Conservation (phyloP, 2,888 invertebrate species). For the Tiliacea citrago region DNA sequence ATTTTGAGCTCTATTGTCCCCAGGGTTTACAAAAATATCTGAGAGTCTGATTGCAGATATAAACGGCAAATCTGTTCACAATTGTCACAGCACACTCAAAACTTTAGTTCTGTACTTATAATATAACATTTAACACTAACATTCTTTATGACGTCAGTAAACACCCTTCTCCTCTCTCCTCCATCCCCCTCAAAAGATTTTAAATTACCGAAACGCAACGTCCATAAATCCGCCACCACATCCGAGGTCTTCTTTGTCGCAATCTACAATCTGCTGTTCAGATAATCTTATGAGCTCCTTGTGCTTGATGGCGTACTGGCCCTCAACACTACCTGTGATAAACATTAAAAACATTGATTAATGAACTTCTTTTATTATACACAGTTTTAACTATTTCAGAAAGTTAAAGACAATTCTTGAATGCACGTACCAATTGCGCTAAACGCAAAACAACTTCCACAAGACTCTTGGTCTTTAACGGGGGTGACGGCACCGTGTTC, state of each 20-base stretch:
- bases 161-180: not conserved
- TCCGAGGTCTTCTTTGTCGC: rapidly evolving
- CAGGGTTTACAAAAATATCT: not conserved
- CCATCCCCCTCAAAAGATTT: not conserved
- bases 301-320: constrained; percentile 42
- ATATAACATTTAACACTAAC: not conserved
- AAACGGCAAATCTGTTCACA: not conserved
- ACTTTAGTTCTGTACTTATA: too few relatives aligned
- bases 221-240: not conserved
- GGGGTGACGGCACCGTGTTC: constrained; percentile 93
- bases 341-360: not conserved
- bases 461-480: constrained; percentile 94
- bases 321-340: constrained; percentile 56
- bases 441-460: constrained; percentile 95
- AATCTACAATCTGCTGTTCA: constrained; percentile 56
- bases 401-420: too few relatives aligned
- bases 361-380: not conserved
- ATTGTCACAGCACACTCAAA: not conserved
- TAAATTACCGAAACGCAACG: constrained; percentile 19
- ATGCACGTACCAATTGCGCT: constrained; percentile 60
- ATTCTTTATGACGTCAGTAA: not conserved
- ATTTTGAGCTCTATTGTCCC: not conserved
- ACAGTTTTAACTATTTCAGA: not conserved
- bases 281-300: constrained; percentile 25
- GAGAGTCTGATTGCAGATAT: not conserved